A percentile compares a stretch with the other conserved stretches of the same genome.
phyloP scores from a whole-genome alignment of 2,113 vertebrate species.

The Perccottus glenii region DNA sequence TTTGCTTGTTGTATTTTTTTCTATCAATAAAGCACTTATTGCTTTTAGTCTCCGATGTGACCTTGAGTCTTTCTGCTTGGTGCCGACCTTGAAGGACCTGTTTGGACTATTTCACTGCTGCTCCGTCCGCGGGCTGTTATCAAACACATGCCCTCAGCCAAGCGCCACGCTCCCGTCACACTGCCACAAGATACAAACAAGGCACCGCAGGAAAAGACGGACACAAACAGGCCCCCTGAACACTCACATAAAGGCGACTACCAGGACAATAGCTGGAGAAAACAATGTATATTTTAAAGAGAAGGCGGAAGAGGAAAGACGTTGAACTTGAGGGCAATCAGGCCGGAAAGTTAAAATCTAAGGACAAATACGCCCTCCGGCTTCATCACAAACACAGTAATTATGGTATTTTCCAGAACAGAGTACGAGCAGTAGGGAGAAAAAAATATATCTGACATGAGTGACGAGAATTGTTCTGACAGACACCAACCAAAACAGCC shows the following conservation, averaged over 20 bases:
- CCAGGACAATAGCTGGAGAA: conserved; percentile 71
- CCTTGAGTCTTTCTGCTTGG: conserved; percentile 82
- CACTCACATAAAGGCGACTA: conserved; percentile 18
- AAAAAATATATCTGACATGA: conserved; percentile 60
- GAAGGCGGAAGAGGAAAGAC: conserved; percentile 75
- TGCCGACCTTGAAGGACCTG: conserved; percentile 85
- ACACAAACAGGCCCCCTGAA: conserved; percentile 30
- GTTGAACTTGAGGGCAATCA: conserved; percentile 73
- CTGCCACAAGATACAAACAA: conserved; percentile 66
- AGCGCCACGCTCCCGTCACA: conserved; percentile 65
- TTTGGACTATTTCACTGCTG: conserved; percentile 72
- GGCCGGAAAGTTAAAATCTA: conserved; percentile 68
- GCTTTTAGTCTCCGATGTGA: conserved; percentile 88
- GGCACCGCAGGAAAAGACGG: conserved; percentile 65
- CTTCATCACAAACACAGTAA: conserved; percentile 76
- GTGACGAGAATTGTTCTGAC: conserved; percentile 73
- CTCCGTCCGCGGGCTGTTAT: conserved; percentile 66
- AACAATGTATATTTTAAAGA: conserved; percentile 76
- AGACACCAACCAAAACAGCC: conserved; percentile 66
- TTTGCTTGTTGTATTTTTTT: conserved; percentile 72
- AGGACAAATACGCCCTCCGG: conserved; percentile 72
- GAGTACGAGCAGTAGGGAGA: conserved; percentile 56
- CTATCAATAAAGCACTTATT: conserved; percentile 94
- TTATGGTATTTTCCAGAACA: conserved; percentile 70
- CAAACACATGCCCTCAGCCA: conserved; percentile 66